These are phyloP conservation scores for Whitmania pigra DNA, from an alignment of 1,140 invertebrate species.

Conservation along the genomic window DNA sequence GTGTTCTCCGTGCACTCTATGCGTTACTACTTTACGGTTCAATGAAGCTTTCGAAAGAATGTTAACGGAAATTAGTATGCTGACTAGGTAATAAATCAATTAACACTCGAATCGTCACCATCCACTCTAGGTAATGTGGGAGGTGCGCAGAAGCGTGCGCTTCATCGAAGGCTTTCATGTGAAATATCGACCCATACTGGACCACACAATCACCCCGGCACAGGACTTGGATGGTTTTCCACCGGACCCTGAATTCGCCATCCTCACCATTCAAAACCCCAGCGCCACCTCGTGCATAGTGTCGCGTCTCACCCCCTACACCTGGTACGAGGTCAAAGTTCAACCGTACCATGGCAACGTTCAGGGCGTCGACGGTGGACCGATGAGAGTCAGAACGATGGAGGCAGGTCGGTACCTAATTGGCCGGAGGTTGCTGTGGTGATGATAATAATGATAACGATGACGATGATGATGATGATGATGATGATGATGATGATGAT, in stretches of 20 bases:
- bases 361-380: conserved; percentile 60
- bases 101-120: too few relatives aligned
- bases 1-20: too few relatives aligned
- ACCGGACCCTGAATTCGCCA: conserved; percentile 21
- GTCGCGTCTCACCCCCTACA: conserved; percentile 62
- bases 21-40: too few relatives aligned
- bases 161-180: conserved; percentile 78
- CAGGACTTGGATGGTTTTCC: conserved; percentile 20
- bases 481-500: too few relatives aligned
- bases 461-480: neutral
- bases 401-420: conserved; percentile 37
- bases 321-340: conserved; percentile 64
- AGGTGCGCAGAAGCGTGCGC: conserved; percentile 48
- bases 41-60: too few relatives aligned
- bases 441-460: neutral
- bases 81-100: too few relatives aligned
- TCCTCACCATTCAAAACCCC: conserved; percentile 31
- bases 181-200: conserved; percentile 62
- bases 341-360: conserved; percentile 51
- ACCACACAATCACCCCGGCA: conserved; percentile 38
- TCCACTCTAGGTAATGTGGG: conserved; percentile 63
- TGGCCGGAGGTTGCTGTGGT: neutral
- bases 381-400: conserved; percentile 42
- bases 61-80: too few relatives aligned
- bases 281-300: conserved; percentile 50